A percentile compares a stretch with the other conserved stretches of the same genome.
phyloP scores from a whole-genome alignment of 2,113 vertebrate genomes.

The Siniperca chuatsi region DNA sequence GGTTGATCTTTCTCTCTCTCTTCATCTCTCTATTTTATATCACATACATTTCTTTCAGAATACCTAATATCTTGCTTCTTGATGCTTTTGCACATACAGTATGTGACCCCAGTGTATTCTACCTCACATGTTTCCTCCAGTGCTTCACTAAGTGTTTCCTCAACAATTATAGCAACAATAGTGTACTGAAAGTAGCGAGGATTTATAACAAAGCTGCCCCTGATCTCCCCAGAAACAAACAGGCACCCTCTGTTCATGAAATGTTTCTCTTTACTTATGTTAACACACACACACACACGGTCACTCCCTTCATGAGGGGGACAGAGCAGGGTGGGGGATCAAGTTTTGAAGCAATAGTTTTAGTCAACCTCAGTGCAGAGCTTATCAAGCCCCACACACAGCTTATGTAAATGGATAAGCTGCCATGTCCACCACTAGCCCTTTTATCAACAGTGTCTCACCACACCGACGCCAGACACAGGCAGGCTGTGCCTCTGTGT shows the following conservation, averaged over 20 bases:
- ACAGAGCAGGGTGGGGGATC: conserved; percentile 54
- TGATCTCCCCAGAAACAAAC: conserved; percentile 33
- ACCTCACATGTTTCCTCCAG: not conserved
- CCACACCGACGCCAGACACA: conserved; percentile 65
- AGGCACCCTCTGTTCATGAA: conserved; percentile 34
- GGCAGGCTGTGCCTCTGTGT: conserved; percentile 64
- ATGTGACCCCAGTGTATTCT: not conserved
- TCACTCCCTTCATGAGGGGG: conserved; percentile 15
- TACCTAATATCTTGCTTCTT: not conserved
- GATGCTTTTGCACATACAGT: not conserved
- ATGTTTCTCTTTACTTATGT: conserved; percentile 27
- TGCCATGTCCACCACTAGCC: conserved; percentile 67
- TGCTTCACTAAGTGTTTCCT: not conserved
- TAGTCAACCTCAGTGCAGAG: conserved; percentile 52
- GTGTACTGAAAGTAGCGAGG: not conserved
- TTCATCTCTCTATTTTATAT: not conserved
- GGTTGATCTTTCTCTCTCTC: not conserved
- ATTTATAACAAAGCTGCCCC: conserved; percentile 42
- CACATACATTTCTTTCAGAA: not conserved
- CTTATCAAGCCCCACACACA: conserved; percentile 74
- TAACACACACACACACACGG: not conserved
- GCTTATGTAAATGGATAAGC: conserved; percentile 81
- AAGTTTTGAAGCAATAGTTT: conserved; percentile 62
- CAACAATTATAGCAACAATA: conserved; percentile 18
- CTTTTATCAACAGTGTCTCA: conserved; percentile 76